Evolutionary conservation across 2,797 vertebrate genomes (phyloP).

Genomic region (Diplodus sargus): DNA sequence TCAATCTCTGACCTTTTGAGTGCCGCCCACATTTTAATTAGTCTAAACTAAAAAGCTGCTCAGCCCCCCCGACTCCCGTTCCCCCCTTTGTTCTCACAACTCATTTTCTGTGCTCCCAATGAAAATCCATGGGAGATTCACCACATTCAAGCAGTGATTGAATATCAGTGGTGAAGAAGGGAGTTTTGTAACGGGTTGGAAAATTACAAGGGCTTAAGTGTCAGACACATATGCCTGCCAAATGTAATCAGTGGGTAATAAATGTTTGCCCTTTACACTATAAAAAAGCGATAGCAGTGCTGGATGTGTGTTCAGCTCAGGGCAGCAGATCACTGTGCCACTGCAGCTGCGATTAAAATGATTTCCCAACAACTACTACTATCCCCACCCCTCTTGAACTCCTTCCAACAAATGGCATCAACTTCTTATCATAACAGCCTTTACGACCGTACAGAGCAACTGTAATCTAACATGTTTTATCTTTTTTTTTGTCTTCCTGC

Average conservation of each 20-base stretch:
- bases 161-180: constrained; percentile 58
- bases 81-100: constrained; percentile 59
- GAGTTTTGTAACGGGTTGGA: constrained; percentile 59
- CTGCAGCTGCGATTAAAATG: constrained; percentile 55
- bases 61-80: constrained; percentile 22
- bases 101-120: constrained; percentile 41
- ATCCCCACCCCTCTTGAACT: constrained; percentile 39
- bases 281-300: constrained; percentile 58
- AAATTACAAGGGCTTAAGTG: constrained; percentile 76
- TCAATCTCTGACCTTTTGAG: constrained; percentile 76
- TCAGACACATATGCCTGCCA: constrained; percentile 79
- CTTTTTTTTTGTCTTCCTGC: constrained; percentile 39
- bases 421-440: constrained; percentile 23
- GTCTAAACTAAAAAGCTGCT: constrained; percentile 63
- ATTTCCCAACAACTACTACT: constrained; percentile 47
- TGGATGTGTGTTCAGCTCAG: constrained; percentile 63
- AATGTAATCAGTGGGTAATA: constrained; percentile 80
- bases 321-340: constrained; percentile 49
- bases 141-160: constrained; percentile 64
- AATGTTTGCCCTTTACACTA: constrained; percentile 80
- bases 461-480: constrained; percentile 40
- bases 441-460: constrained; percentile 3
- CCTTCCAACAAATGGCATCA: constrained; percentile 33
- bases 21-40: constrained; percentile 75
- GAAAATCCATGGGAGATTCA: constrained; percentile 65